Evolutionary conservation across 2,113 vertebrate genomes (phyloP).

Genomic region (Mustela lutreola): DNA sequence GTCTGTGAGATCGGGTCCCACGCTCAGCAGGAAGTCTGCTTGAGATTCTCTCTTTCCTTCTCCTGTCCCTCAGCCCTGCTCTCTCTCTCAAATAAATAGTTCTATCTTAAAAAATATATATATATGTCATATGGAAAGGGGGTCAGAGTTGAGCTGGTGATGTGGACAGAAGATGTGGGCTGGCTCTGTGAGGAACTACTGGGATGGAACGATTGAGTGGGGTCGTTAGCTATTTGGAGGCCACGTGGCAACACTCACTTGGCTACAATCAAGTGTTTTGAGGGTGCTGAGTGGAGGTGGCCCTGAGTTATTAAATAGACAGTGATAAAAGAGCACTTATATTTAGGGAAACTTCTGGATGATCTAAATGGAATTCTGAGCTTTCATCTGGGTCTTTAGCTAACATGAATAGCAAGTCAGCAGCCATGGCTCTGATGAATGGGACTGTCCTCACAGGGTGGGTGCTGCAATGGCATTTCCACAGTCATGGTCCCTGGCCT

Average conservation of each 20-base stretch:
- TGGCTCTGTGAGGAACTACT: neutral
- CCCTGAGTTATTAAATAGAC: neutral
- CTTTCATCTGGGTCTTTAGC: neutral
- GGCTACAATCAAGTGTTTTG: neutral
- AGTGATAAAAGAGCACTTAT: neutral
- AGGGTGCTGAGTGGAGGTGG: neutral
- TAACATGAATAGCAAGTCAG: neutral
- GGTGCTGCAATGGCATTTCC: neutral
- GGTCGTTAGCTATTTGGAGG: neutral
- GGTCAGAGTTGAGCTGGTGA: neutral
- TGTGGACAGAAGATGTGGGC: neutral
- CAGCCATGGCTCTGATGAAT: neutral
- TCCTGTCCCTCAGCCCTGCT: neutral
- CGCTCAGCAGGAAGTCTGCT: neutral
- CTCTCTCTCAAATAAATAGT: neutral
- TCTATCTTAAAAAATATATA: neutral
- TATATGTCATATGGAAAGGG: neutral
- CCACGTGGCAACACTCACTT: neutral
- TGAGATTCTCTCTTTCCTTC: neutral
- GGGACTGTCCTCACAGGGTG: neutral
- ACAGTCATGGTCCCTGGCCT: neutral
- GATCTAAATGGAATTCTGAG: neutral
- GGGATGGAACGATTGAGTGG: neutral
- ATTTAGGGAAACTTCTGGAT: slow-evolving; percentile 1
- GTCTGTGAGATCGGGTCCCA: neutral